Evolutionary conservation across 2,797 vertebrate genomes (phyloP).

Genomic region (Coranthus polyacanthus): DNA sequence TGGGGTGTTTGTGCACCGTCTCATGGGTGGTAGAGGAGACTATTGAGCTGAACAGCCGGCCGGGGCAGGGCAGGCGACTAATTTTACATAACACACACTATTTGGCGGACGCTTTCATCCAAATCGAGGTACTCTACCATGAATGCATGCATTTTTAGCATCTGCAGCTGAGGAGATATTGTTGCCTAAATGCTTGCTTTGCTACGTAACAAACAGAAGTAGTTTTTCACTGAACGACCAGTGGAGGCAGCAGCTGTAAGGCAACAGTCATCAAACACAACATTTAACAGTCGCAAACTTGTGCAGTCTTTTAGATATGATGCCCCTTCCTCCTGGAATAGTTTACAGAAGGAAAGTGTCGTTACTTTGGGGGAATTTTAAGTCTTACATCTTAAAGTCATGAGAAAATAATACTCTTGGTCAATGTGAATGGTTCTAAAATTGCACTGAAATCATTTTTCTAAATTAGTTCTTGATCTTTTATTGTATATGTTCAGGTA

Average conservation of each 20-base stretch:
- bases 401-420: too few relatives aligned
- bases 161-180: background rate
- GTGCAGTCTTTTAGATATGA: background rate
- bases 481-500: too few relatives aligned
- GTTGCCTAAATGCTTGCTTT: conserved; percentile 2
- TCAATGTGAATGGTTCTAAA: too few relatives aligned
- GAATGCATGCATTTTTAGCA: conserved; percentile 25
- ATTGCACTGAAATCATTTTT: too few relatives aligned
- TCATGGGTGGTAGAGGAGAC: conserved; percentile 61
- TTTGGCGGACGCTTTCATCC: conserved; percentile 42
- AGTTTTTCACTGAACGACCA: background rate
- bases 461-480: too few relatives aligned
- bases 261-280: conserved; percentile 5
- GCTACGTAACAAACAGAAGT: background rate
- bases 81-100: conserved; percentile 57
- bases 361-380: too few relatives aligned
- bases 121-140: conserved; percentile 14
- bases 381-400: too few relatives aligned
- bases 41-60: conserved; percentile 45
- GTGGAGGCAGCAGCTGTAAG: conserved; percentile 5
- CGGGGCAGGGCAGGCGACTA: conserved; percentile 26
- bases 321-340: too few relatives aligned
- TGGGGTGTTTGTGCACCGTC: conserved; percentile 54
- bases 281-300: conserved; percentile 3
- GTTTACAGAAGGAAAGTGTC: too few relatives aligned